Evolutionary conservation across 2,797 vertebrate species (phyloP).

Genomic region (Lepilemur septentrionalis): DNA sequence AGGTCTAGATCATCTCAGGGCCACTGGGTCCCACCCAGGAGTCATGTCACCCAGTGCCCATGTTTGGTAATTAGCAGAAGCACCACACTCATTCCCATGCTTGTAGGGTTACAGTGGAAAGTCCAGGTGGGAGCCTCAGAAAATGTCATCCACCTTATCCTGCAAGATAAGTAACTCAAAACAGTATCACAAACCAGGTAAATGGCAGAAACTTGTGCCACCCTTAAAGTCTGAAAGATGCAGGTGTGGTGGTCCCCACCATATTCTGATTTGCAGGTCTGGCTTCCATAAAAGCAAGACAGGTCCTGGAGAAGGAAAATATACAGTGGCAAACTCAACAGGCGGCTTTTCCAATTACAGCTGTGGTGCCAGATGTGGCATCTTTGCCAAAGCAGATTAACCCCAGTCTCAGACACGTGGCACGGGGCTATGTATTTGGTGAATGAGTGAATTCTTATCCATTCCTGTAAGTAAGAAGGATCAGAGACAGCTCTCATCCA

Average conservation of each 20-base stretch:
- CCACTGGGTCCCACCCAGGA: neutral
- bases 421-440: neutral
- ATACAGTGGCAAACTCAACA: neutral
- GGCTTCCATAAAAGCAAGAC: neutral
- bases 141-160: neutral
- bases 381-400: neutral
- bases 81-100: neutral
- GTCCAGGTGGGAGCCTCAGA: neutral
- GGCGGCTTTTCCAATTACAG: neutral
- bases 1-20: neutral
- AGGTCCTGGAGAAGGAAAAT: neutral
- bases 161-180: neutral
- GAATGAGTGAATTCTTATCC: neutral
- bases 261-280: neutral
- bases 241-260: neutral
- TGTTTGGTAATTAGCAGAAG: neutral
- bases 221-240: neutral
- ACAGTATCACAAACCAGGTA: neutral
- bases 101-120: neutral
- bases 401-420: neutral
- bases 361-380: neutral
- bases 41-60: neutral
- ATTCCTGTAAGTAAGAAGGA: neutral
- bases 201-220: neutral
- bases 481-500: neutral